Evolutionary conservation across 2,797 vertebrate genomes (phyloP).

Genomic region (Myotis findleyi): DNA sequence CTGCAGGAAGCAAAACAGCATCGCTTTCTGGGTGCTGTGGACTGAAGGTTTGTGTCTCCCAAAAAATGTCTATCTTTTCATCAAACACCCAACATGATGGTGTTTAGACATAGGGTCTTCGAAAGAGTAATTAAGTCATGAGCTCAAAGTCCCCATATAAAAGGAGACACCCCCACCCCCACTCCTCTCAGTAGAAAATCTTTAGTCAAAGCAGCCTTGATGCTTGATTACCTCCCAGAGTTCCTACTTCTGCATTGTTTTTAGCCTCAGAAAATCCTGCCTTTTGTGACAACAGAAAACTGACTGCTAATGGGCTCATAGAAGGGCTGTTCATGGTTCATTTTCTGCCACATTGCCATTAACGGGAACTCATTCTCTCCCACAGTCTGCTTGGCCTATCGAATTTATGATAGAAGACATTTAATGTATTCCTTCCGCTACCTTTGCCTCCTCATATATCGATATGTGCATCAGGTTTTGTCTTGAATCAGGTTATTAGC

Average conservation of each 20-base stretch:
- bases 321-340: background rate
- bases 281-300: background rate
- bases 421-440: background rate
- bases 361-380: background rate
- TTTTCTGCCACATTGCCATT: background rate
- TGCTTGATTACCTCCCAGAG: background rate
- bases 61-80: background rate
- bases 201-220: background rate
- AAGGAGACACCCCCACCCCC: background rate
- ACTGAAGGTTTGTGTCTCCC: background rate
- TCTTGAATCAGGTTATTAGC: background rate
- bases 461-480: background rate
- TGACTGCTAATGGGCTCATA: background rate
- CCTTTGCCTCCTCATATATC: background rate
- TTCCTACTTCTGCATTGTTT: background rate
- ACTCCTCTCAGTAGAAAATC: background rate
- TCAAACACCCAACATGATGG: rapidly evolving
- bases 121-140: background rate
- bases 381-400: background rate
- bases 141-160: background rate
- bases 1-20: background rate
- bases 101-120: background rate
- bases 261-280: background rate
- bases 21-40: background rate
- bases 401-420: background rate